phyloP scores from a whole-genome alignment of 2,113 vertebrate species.

The Psammodynastes pulverulentus region DNA sequence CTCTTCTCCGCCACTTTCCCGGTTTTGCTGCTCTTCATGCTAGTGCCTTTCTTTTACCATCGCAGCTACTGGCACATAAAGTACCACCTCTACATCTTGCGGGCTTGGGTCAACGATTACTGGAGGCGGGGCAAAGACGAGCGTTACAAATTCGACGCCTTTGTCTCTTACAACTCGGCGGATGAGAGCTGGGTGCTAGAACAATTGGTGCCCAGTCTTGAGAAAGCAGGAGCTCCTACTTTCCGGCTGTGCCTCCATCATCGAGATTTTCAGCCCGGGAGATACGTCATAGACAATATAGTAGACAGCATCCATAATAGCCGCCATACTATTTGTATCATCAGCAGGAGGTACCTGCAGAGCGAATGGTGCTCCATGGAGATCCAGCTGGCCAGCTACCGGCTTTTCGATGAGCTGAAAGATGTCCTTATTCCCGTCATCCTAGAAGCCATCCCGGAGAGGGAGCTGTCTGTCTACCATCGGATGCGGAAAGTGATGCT shows the following conservation, averaged over 20 bases:
- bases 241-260: slow-evolving; percentile 86
- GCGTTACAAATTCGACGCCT: slow-evolving; percentile 78
- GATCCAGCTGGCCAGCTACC: slow-evolving; percentile 85
- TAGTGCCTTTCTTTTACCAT: slow-evolving; percentile 70
- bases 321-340: slow-evolving; percentile 80
- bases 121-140: slow-evolving; percentile 62
- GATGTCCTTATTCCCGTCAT: slow-evolving; percentile 84
- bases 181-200: slow-evolving; percentile 81
- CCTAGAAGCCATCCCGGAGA: slow-evolving; percentile 76
- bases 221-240: slow-evolving; percentile 55
- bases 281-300: slow-evolving; percentile 84
- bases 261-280: slow-evolving; percentile 79
- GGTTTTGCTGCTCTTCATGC: slow-evolving; percentile 64
- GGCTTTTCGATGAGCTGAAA: slow-evolving; percentile 80
- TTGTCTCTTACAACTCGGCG: slow-evolving; percentile 83
- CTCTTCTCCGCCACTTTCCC: slow-evolving; percentile 68
- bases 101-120: slow-evolving; percentile 73
- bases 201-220: slow-evolving; percentile 78
- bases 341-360: slow-evolving; percentile 78
- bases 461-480: slow-evolving; percentile 78
- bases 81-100: slow-evolving; percentile 79
- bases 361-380: slow-evolving; percentile 85
- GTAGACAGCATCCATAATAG: slow-evolving; percentile 82
- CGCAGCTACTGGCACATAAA: slow-evolving; percentile 77
- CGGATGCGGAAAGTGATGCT: slow-evolving; percentile 84